Evolutionary conservation across 2,797 vertebrate genomes (phyloP).

Genomic region (Artibeus jamaicensis): DNA sequence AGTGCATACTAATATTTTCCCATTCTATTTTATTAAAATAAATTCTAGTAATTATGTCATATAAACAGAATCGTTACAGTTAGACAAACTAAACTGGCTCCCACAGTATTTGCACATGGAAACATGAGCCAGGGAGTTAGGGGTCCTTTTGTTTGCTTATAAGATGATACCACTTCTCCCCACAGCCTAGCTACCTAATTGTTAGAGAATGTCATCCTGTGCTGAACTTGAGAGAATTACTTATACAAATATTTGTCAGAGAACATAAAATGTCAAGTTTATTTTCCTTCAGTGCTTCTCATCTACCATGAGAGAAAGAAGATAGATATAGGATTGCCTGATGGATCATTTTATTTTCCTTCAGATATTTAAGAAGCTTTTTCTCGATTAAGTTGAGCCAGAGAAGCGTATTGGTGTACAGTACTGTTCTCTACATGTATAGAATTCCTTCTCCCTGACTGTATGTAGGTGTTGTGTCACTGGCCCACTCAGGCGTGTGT

Average conservation of each 20-base stretch:
- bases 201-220: neutral
- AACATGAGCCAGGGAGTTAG: neutral
- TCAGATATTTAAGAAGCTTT: neutral
- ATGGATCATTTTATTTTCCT: neutral
- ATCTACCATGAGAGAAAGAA: neutral
- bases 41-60: neutral
- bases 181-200: neutral
- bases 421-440: neutral
- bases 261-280: neutral
- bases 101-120: neutral
- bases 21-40: neutral
- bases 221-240: neutral
- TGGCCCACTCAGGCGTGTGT: neutral
- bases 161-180: neutral
- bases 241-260: neutral
- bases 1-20: neutral
- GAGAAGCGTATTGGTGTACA: neutral
- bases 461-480: neutral
- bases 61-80: neutral
- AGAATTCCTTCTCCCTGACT: neutral
- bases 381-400: neutral
- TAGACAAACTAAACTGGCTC: neutral
- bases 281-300: neutral
- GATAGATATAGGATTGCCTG: neutral
- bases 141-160: neutral